Evolutionary conservation across 1,140 invertebrate species (phyloP), one percentile per base, ranked within the genome.

Genomic region (Drosophila ananassae): DNA sequence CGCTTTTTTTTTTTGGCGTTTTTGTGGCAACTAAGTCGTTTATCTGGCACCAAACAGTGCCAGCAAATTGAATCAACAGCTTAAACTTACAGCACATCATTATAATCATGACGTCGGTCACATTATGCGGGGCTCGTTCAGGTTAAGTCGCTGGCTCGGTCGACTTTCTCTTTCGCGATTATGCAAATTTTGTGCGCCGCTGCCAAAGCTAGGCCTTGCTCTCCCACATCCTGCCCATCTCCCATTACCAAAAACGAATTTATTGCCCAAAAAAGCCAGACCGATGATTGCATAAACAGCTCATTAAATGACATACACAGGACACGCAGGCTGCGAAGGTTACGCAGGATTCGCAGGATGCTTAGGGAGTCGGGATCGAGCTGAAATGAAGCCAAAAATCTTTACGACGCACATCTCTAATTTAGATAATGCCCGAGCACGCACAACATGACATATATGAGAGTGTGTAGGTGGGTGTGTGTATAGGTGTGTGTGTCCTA

Each of bases 281-380:
- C 56, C 61, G 66, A 79, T 69, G 69, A 74, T 53, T 69, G 79
- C 82, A 87, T 87, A 87, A 87, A 79, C 79, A 87, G 82, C 79
- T 87, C 82, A 89, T 89, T 89, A 89, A 83, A 64, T 30, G 68
- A 37, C 50, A 54, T 50, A 62, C 21, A 28, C 28, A 30, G 39
- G 10, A 41, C 39, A 25, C 6, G 17, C 9, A 53, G 51, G 9
- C 34, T 17, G 5, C 28, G 9, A 4, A 44, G 41, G 13, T 17
- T 12, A 3, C 41, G 24, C 9, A 6, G 13, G 28, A 52, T 32
- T 8, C 39, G n/a, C 3, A 7, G 12, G 39, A 41, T 13, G 39
- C 41, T 6, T 21, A 17, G 41, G 17, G 41, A 44, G n/a, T 24
- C 25, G 17, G 30, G 60, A 53, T 30, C 5, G 25, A 32, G 32